Base-by-base conservation (phyloP, 2,113 vertebrate species). In the Butastur rufipennis region DNA sequence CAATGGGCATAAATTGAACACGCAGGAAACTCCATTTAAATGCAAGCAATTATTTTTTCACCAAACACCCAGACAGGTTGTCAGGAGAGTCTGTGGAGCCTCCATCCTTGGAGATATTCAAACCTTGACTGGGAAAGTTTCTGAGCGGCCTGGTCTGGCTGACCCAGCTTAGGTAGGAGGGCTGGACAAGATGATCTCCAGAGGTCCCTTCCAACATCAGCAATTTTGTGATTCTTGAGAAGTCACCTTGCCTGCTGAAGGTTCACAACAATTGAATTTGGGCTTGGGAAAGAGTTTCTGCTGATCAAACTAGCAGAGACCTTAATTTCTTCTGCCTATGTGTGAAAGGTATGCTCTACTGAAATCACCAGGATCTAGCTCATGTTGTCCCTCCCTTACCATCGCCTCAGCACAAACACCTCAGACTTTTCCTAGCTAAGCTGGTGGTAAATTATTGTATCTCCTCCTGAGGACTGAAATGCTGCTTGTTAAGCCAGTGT, bases 311-410 rank as follows among this genome's bases (percentile, higher is more conserved):
- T 14, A 45, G 34, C 50, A 65, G 40, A 61, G 21, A 45, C 15
- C 29, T 88, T 83, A 1, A 52, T 62, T 80, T 86, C 83, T 68
- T 88, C 53, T 67, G 61, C 25, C 38, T 47, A 1, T 23, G 21
- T 42, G 9, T 23, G 31, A 31, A 52, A 36, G 25, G 22, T n/a
- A 27, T 56, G 66, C 61, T 88, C 58, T 83, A 1, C 53, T 83
- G 43, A 61, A 3, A 55, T 50, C 67, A 82, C 20, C 22, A 52
- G 45, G 25, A 15, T 75, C n/a, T 53, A 22, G 31, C 26, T 68
- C 26, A 6, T 0, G 0, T 59, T 48, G 48, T 83, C 22, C 18
- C 31, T 73, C 43, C 71, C 21, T 77, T 61, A 36, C 40, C 48
- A 43, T 14, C 11, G n/a, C 40, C 40, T 86, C 80, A 72, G 74